These are phyloP conservation scores for Bactericera cockerelli DNA, from an alignment of 1,140 invertebrate genomes.

Conservation along the genomic window DNA sequence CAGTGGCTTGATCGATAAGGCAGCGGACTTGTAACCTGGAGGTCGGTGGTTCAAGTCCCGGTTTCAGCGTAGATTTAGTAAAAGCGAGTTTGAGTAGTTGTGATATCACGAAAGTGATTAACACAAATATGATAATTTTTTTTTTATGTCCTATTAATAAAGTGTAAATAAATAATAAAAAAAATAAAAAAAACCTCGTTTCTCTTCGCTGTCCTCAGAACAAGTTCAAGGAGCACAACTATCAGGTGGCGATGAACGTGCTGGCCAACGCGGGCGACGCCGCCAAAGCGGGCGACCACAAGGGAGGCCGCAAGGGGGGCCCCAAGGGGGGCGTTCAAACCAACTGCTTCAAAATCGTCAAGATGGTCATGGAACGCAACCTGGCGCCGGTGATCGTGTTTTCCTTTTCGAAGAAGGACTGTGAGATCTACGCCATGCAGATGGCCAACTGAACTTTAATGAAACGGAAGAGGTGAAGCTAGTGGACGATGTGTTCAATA, in stretches of 20 bases:
- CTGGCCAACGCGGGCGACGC: constrained; percentile 58
- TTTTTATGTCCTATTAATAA: no score
- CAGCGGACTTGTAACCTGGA: no score
- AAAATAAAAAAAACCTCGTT: no score
- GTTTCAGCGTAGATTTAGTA: no score
- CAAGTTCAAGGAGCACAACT: constrained; percentile 93
- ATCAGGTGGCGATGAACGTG: constrained; percentile 86
- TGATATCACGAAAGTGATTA: no score
- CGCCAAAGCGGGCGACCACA: constrained; percentile 53
- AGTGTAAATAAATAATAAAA: no score
- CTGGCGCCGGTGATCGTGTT: constrained; percentile 98
- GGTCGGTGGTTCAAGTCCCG: no score
- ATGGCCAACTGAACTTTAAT: constrained; percentile 97
- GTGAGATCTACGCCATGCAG: constrained; percentile 90
- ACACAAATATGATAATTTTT: no score
- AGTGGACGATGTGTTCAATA: constrained; percentile 93
- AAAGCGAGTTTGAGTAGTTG: no score
- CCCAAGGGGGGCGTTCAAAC: constrained; percentile 44
- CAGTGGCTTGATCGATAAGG: no score
- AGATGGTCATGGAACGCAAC: constrained; percentile 97
- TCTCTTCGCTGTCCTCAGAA: constrained; percentile 35
- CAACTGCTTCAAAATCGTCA: constrained; percentile 94
- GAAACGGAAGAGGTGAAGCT: constrained; percentile 77
- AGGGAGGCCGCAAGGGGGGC: constrained; percentile 45
- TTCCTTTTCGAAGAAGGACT: constrained; percentile 98